Percentiles rank a stretch among this genome's conserved stretches.
phyloP scores from a whole-genome alignment of 2,113 vertebrate species.

The Grammomys surdaster region DNA sequence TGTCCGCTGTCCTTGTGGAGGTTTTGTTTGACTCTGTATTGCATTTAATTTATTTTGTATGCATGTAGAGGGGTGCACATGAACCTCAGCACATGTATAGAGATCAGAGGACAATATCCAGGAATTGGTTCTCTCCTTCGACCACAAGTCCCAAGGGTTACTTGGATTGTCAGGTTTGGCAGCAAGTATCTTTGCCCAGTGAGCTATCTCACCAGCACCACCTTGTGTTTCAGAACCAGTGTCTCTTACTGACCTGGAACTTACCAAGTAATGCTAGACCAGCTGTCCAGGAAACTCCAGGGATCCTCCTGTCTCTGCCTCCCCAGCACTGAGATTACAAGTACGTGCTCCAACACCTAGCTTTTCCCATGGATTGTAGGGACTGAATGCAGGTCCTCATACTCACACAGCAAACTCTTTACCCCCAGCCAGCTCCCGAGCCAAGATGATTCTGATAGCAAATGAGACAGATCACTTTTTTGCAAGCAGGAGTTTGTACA shows the following conservation, averaged over 20 bases:
- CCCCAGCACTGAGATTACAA: too few relatives aligned
- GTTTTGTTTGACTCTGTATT: neutral
- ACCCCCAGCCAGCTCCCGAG: neutral
- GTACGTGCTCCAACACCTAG: neutral
- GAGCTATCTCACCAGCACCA: neutral
- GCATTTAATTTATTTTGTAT: neutral
- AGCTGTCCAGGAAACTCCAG: neutral
- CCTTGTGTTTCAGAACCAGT: neutral
- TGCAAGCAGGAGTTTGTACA: fast-evolving
- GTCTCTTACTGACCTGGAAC: neutral
- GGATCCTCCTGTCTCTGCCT: neutral
- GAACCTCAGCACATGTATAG: neutral
- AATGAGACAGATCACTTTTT: neutral
- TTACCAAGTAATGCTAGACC: neutral
- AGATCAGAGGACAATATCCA: neutral
- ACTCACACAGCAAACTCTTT: neutral
- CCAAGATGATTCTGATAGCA: neutral
- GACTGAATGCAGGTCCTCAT: neutral
- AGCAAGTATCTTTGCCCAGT: neutral
- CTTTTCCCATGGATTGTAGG: too few relatives aligned
- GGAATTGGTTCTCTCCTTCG: neutral
- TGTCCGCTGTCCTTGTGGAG: too few relatives aligned
- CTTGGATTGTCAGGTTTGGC: neutral
- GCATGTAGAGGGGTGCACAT: neutral
- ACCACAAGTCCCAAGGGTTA: neutral